Evolutionary conservation across 2,113 vertebrate species (phyloP).

Genomic region (Bos indicus): DNA sequence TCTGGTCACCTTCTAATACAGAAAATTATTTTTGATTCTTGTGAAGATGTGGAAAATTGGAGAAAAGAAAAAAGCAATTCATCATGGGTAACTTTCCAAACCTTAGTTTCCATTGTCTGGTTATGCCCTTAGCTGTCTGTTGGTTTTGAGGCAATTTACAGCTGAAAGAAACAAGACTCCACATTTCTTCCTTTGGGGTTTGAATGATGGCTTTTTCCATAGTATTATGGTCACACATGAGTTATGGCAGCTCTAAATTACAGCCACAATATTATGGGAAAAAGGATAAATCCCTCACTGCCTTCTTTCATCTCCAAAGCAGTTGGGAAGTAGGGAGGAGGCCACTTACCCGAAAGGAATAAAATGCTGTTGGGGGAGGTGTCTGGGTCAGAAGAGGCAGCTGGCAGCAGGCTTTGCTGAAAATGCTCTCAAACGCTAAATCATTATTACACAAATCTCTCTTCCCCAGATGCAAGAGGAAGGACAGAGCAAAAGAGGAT

Average conservation of each 20-base stretch:
- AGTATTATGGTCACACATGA: neutral
- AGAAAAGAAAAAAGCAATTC: neutral
- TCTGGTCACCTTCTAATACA: neutral
- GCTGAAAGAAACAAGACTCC: conserved; percentile 10
- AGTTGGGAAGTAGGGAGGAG: neutral
- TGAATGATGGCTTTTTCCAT: conserved; percentile 39
- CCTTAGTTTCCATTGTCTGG: neutral
- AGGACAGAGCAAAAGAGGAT: neutral
- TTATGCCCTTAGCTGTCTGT: conserved; percentile 1
- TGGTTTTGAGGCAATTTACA: neutral
- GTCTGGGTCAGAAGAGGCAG: conserved; percentile 12
- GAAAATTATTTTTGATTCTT: neutral
- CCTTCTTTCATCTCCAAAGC: conserved; percentile 30
- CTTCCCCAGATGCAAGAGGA: neutral
- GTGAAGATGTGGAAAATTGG: neutral
- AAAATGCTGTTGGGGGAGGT: neutral
- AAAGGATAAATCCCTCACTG: conserved; percentile 26
- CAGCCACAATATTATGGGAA: conserved; percentile 7
- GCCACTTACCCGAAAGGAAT: neutral
- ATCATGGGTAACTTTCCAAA: neutral
- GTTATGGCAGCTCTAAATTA: conserved; percentile 47
- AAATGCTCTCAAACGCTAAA: neutral
- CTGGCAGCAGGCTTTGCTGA: neutral
- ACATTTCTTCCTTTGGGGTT: conserved; percentile 2
- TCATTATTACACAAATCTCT: neutral